phyloP scores from a whole-genome alignment of 2,888 invertebrate genomes.

The Neocrepidodera transversa region DNA sequence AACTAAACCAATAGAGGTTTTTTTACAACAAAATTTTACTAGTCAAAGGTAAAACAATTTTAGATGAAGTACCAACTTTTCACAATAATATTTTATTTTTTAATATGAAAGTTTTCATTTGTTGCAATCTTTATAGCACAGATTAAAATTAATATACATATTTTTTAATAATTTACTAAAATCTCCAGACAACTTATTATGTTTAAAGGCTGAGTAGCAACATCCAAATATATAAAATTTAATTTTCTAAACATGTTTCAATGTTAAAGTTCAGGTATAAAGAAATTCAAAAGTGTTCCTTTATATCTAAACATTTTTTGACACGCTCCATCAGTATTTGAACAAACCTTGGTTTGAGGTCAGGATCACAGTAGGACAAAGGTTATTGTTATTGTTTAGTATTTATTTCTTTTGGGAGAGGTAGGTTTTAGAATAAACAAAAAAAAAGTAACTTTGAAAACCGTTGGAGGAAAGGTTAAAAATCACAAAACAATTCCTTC shows the following conservation, averaged over 20 bases:
- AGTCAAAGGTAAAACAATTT: too few relatives aligned
- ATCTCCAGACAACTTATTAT: not conserved
- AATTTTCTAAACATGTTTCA: not conserved
- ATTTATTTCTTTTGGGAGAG: not conserved
- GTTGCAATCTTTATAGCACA: too few relatives aligned
- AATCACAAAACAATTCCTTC: not conserved
- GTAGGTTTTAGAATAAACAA: not conserved
- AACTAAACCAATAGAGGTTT: too few relatives aligned
- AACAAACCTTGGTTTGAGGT: conserved; percentile 6
- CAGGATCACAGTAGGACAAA: not conserved
- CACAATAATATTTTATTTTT: too few relatives aligned
- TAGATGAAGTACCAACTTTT: too few relatives aligned
- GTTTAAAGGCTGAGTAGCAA: conserved; percentile 4
- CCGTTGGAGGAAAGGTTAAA: not conserved
- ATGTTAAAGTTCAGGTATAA: not conserved
- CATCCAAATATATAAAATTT: not conserved
- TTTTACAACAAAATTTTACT: too few relatives aligned
- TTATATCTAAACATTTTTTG: not conserved
- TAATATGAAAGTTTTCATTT: too few relatives aligned
- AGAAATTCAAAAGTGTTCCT: not conserved
- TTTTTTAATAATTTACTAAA: too few relatives aligned
- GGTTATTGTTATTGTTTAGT: not conserved
- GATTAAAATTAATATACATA: too few relatives aligned
- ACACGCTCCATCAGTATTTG: conserved; percentile 11
- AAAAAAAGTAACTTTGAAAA: not conserved